Conservation (phyloP, 1,140 invertebrate species). For the Bactericera cockerelli region DNA sequence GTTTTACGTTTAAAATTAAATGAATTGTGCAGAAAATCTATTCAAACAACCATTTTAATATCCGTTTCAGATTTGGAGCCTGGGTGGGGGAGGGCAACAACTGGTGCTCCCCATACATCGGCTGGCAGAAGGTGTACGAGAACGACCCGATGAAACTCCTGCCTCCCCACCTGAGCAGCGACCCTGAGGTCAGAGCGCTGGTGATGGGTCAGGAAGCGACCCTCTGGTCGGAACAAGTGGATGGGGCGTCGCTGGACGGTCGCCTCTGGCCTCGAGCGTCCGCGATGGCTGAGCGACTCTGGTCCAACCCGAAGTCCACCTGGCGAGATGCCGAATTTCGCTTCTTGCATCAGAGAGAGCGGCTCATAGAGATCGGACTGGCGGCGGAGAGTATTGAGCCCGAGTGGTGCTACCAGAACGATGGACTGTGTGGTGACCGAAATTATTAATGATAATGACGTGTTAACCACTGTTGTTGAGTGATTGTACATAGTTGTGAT, state of each 20-base stretch:
- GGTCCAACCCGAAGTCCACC: constrained; percentile 43
- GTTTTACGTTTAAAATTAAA: no score
- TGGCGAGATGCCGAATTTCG: constrained; percentile 49
- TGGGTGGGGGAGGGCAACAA: constrained; percentile 51
- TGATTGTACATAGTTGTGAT: no score
- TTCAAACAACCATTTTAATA: no score
- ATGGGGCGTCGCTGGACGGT: constrained; percentile 16
- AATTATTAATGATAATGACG: no score
- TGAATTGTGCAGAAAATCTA: no score
- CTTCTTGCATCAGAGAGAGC: constrained; percentile 49
- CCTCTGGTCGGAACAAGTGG: constrained; percentile 60
- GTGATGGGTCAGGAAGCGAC: constrained; percentile 53
- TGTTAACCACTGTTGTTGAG: no score
- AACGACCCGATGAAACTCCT: constrained; percentile 47
- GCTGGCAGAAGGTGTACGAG: constrained; percentile 71
- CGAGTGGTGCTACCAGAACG: constrained; percentile 65
- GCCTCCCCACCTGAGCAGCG: constrained; percentile 8
- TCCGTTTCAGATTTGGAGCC: constrained; percentile 19
- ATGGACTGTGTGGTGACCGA: constrained; percentile 40
- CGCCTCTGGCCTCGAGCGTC: constrained; percentile 63
- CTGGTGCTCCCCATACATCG: constrained; percentile 76
- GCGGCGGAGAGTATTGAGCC: constrained; percentile 53
- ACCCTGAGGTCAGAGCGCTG: constrained; percentile 15
- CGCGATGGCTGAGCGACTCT: constrained; percentile 63
- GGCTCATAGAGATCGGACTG: constrained; percentile 48